A percentile compares a stretch with the other conserved stretches of the same genome.
Conservation (phyloP, 1,140 invertebrate genomes). For the Bombus impatiens region DNA sequence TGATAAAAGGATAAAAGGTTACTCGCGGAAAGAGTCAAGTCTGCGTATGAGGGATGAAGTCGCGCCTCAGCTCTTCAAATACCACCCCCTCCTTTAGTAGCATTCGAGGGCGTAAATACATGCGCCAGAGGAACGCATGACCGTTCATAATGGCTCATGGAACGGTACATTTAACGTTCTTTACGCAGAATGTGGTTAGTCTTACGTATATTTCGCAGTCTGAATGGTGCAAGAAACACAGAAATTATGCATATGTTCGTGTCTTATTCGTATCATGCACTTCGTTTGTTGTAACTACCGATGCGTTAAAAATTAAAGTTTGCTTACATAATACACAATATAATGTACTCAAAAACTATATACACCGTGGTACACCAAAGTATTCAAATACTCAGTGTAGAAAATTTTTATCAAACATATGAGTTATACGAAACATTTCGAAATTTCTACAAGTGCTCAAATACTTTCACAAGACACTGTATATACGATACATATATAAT, state of each 20-base stretch:
- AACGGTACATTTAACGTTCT: conserved; percentile 44
- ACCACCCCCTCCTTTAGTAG: conserved; percentile 58
- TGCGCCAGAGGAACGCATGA: conserved; percentile 67
- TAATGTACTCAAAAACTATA: not conserved
- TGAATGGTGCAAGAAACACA: not conserved
- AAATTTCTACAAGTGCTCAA: not conserved
- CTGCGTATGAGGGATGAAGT: conserved; percentile 67
- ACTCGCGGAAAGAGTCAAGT: conserved; percentile 46
- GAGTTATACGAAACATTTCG: not conserved
- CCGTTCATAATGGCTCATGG: conserved; percentile 42
- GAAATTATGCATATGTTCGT: not conserved
- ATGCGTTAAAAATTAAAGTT: not conserved
- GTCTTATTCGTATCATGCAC: not conserved
- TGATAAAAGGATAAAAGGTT: conserved; percentile 14
- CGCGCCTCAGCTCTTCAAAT: conserved; percentile 71
- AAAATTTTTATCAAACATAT: not conserved
- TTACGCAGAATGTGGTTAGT: not conserved
- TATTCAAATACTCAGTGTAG: not conserved
- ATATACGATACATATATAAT: not conserved
- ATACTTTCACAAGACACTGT: not conserved
- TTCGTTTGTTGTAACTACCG: not conserved
- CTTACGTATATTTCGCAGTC: not conserved
- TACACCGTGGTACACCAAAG: not conserved
- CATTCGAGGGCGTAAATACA: conserved; percentile 57
- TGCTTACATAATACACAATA: not conserved